Conservation (phyloP, 2,113 vertebrate genomes). For the Camelus bactrianus region DNA sequence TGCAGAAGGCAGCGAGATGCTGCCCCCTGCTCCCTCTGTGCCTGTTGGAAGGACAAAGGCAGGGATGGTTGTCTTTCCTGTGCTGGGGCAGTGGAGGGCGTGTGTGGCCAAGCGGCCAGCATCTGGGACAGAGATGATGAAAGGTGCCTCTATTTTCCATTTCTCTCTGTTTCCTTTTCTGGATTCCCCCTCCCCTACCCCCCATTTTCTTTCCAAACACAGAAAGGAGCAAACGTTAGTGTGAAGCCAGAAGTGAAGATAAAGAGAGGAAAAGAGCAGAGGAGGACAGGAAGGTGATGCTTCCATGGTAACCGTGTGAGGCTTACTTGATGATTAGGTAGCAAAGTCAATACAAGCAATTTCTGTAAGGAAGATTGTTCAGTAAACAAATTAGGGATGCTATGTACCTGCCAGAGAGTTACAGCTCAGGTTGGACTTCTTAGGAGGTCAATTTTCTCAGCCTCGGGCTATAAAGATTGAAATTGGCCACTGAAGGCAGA, state of each 20-base stretch:
- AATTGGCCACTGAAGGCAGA: not conserved
- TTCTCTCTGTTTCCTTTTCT: not conserved
- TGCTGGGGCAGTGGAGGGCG: too few relatives aligned
- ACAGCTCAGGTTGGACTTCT: not conserved
- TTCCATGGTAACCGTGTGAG: not conserved
- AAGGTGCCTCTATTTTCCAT: not conserved
- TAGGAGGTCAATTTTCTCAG: not conserved
- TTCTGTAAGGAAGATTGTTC: not conserved
- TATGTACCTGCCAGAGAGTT: not conserved
- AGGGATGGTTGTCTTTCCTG: not conserved
- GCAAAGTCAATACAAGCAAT: not conserved
- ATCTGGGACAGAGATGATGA: not conserved
- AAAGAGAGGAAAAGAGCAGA: not conserved
- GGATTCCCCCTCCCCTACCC: too few relatives aligned
- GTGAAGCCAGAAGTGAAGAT: not conserved
- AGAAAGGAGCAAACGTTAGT: not conserved
- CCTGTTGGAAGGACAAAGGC: not conserved
- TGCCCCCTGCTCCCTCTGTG: not conserved
- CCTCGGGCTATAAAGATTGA: not conserved
- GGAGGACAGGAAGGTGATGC: not conserved
- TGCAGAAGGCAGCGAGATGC: not conserved
- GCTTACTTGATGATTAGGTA: not conserved
- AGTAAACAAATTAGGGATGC: not conserved
- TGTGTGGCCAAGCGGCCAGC: not conserved
- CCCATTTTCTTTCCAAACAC: not conserved